Evolutionary conservation across 2,888 invertebrate species (phyloP), one percentile per base, ranked within the genome.

Genomic region (Axea sp.): DNA sequence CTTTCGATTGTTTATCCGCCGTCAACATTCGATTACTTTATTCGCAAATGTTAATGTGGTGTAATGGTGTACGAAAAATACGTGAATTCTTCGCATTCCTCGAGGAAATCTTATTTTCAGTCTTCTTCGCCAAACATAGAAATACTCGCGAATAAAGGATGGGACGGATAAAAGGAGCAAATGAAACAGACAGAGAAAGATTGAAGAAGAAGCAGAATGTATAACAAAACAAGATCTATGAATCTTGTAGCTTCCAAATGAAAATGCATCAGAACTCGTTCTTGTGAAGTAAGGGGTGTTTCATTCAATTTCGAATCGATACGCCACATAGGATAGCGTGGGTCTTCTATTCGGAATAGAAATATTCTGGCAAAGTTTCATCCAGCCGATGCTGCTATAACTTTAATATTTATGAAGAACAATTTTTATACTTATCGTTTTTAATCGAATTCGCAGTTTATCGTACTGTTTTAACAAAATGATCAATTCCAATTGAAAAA

Each of bases 221-320:
- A 68, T 64, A 62, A 75, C 65, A 69, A 62, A 65, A 64, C 71
- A 67, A 64, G 53, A 47, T 71, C 75, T 75, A 75, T 60, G 73
- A 71, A 62, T 73, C 76, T 76, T 76, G 75, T 59, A 76, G 75
- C 75, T 77, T 75, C 72, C 75, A 71, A 76, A 78, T 65, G 76
- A 77, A 77, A 80, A 78, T 78, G 76, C 77, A 80, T 76, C 77
- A 77, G 76, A 76, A 75, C 75, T 75, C 78, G 78, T 77, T 75
- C 73, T 53, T 51, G 64, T 73, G 77, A 77, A 77, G 74, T 76
- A 78, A 76, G 72, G 72, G 47, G 59, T 73, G 76, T 80, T 80
- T 80, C 77, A 80, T 80, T 78, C 79, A 78, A 80, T 79, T 75
- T 65, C 73, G 51, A 71, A 77, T 75, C 75, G 75, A 75, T 75